These are phyloP conservation scores for Merodon equestris DNA, from an alignment of 2,888 invertebrate species.

Conservation along the genomic window DNA sequence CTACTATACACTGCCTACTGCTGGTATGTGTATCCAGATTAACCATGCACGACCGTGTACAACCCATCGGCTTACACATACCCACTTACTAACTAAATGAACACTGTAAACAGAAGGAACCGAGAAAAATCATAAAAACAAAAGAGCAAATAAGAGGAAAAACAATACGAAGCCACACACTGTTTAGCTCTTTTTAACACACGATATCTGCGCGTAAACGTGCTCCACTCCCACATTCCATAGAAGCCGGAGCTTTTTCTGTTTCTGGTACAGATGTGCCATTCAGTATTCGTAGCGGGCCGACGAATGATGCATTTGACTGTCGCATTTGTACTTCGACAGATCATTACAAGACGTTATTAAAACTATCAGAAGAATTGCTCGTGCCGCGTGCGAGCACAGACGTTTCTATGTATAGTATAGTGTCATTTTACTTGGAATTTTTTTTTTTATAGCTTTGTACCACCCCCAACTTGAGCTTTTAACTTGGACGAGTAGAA, in stretches of 20 bases:
- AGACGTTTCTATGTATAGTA: no score
- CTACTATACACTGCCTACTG: slow-evolving; percentile 2
- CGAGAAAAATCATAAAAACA: slow-evolving; percentile 30
- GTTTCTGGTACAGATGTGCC: slow-evolving; percentile 27
- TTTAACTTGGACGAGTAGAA: slow-evolving; percentile 6
- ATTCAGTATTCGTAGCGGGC: not conserved
- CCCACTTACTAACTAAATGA: slow-evolving; percentile 16
- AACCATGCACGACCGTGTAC: slow-evolving; percentile 13
- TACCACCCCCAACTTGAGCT: slow-evolving; percentile 42
- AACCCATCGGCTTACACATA: slow-evolving; percentile 23
- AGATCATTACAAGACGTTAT: slow-evolving; percentile 23
- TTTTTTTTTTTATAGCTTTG: no score
- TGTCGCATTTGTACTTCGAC: slow-evolving; percentile 29
- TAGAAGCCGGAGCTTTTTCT: slow-evolving; percentile 40
- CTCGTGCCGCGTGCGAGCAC: no score
- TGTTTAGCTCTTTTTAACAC: not conserved
- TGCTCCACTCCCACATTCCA: slow-evolving; percentile 52
- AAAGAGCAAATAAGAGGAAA: slow-evolving; percentile 12
- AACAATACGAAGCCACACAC: not conserved
- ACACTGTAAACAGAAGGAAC: slow-evolving; percentile 42
- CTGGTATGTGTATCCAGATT: slow-evolving; percentile 16
- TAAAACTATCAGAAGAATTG: no score
- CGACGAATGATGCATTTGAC: slow-evolving; percentile 9
- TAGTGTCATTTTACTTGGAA: no score
- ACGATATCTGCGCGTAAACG: slow-evolving; percentile 5